A percentile compares a stretch with the other conserved stretches of the same genome.
phyloP scores from a whole-genome alignment of 2,113 vertebrate species.

The Tachysurus vachellii region DNA sequence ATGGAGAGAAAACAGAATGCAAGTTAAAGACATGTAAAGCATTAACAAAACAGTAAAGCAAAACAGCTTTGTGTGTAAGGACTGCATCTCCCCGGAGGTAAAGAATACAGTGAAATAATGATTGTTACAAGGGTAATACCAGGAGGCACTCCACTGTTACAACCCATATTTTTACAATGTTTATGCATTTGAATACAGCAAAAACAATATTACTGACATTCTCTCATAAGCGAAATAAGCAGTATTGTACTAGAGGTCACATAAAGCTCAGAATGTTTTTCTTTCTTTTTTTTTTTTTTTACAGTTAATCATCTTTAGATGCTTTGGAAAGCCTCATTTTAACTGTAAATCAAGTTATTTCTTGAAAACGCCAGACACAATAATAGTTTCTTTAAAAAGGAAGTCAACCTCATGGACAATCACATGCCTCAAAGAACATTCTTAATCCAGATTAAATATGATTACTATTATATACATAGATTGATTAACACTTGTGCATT shows the following conservation, averaged over 20 bases:
- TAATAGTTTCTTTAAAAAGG: not conserved
- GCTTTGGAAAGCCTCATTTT: not conserved
- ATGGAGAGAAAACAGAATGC: conserved; percentile 27
- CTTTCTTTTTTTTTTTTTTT: not conserved
- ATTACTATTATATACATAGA: not conserved
- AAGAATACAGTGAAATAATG: not conserved
- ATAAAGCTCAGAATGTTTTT: not conserved
- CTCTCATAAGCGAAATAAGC: not conserved
- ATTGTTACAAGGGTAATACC: not conserved
- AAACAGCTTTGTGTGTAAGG: not conserved
- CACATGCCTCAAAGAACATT: not conserved
- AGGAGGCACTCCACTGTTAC: not conserved
- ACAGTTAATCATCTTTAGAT: not conserved
- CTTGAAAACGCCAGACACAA: not conserved
- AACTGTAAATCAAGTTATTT: not conserved
- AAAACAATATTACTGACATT: not conserved
- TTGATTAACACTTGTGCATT: not conserved
- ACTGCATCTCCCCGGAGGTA: not conserved
- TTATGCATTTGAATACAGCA: not conserved
- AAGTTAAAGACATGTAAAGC: conserved; percentile 6
- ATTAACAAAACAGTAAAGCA: no score
- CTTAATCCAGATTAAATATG: not conserved
- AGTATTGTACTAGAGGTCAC: not conserved
- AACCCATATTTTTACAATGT: not conserved
- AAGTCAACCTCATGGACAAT: not conserved